Evolutionary conservation across 2,888 invertebrate genomes (phyloP), one percentile per base, ranked within the genome.

Genomic region (Tortricodes alternella): DNA sequence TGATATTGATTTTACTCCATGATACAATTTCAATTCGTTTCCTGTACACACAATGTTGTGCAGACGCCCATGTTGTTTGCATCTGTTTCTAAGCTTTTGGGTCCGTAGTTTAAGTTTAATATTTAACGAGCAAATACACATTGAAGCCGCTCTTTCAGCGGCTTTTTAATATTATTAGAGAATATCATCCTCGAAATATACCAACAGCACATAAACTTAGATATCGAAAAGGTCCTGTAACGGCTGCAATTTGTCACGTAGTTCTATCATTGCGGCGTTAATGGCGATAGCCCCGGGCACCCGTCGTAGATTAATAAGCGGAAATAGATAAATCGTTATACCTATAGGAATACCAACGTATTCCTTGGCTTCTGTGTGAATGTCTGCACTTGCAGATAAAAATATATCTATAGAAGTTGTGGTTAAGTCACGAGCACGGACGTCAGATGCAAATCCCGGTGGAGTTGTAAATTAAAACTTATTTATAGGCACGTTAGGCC

Each of bases 401-500:
- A 3, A 21, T 21, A 3, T 21, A 3, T 21, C 21, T 21, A 5
- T 21, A 21, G 21, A 5, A 53, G 39, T 55, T 55, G 48, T 8
- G 46, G 48, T 19, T 41, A 27, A 46, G 39, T 39, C 48, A 34
- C 53, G 49, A 49, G 2, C 37, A 15, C 49, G 24, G 35, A 37
- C 3, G 41, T 11, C 23, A 24, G 32, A 37, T 16, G 34, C 60
- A 58, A 56, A 16, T 48, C 27, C 21, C 32, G 27, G 29, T 9
- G 44, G 52, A 19, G 50, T 43, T 34, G 59, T 64, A 67, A 65
- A 66, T 63, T 58, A 62, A 56, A 52, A 51, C 53, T 58, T 66
- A 68, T 69, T 69, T 68, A 68, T 68, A 60, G 66, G 66, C 62
- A 61, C 69, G 65, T 68, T 65, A 65, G 57, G 46, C 62, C 50